Conservation (phyloP, 2,113 vertebrate species). For the Salvelinus alpinus region DNA sequence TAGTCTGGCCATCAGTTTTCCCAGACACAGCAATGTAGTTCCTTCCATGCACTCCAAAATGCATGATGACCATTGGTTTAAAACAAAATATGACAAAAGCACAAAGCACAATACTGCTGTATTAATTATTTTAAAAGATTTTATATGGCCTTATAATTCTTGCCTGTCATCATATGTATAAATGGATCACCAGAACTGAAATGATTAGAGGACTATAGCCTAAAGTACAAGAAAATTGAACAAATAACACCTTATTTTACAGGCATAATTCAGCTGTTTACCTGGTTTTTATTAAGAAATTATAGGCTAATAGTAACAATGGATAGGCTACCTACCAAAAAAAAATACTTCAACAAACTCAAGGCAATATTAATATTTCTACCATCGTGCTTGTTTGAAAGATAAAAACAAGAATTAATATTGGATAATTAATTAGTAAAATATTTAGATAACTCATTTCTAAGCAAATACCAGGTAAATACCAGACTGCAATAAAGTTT, state of each 20-base stretch:
- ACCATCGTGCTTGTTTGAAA: too few species aligned
- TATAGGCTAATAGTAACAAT: too few species aligned
- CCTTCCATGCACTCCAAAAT: background rate
- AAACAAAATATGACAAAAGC: background rate
- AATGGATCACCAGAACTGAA: background rate
- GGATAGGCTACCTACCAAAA: too few species aligned
- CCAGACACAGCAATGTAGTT: background rate
- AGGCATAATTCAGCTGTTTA: background rate
- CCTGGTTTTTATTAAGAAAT: too few species aligned
- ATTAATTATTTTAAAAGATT: background rate
- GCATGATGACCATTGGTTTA: background rate
- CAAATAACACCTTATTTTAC: background rate
- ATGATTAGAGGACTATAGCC: background rate
- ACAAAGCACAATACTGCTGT: conserved; percentile 15
- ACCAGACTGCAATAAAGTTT: too few species aligned
- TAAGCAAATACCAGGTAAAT: too few species aligned
- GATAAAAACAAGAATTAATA: too few species aligned
- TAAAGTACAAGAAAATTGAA: background rate
- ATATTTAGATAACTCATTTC: too few species aligned
- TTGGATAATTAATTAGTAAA: too few species aligned
- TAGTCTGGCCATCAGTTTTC: too few species aligned
- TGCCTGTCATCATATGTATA: background rate
- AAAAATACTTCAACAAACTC: too few species aligned
- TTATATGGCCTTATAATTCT: background rate
- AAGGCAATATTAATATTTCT: too few species aligned